These are phyloP conservation scores for Lepilemur ruficaudatus DNA, from an alignment of 2,797 vertebrate genomes.

Conservation along the genomic window DNA sequence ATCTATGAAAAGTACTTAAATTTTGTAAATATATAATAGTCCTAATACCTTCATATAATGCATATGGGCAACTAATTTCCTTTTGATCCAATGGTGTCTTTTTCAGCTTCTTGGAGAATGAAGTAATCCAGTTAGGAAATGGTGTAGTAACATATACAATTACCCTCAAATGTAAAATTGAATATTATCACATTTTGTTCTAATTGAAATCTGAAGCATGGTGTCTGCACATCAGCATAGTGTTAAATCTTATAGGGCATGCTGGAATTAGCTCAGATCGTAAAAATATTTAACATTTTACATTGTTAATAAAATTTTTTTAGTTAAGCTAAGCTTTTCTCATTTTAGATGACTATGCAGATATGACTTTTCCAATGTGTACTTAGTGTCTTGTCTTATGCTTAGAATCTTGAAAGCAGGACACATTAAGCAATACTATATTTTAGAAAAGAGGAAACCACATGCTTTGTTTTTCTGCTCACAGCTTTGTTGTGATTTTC, in stretches of 20 bases:
- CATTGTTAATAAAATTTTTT: constrained; percentile 88
- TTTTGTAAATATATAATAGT: constrained; percentile 86
- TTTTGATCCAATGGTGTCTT: constrained; percentile 80
- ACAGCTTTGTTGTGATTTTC: constrained; percentile 51
- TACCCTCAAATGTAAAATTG: constrained; percentile 79
- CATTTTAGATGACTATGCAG: constrained; percentile 77
- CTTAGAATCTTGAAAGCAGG: constrained; percentile 64
- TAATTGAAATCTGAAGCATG: constrained; percentile 88
- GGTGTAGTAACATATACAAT: constrained; percentile 80
- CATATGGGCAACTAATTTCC: constrained; percentile 80
- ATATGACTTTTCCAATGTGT: constrained; percentile 66
- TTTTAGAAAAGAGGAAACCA: constrained; percentile 62
- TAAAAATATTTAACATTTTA: constrained; percentile 88
- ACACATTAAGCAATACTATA: constrained; percentile 74
- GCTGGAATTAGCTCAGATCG: constrained; percentile 88
- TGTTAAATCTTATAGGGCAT: constrained; percentile 91
- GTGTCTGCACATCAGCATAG: constrained; percentile 88
- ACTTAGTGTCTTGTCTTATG: constrained; percentile 68
- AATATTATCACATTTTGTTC: constrained; percentile 82
- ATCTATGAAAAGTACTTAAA: constrained; percentile 77
- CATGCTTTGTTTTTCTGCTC: constrained; percentile 44
- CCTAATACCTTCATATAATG: constrained; percentile 78
- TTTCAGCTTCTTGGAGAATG: constrained; percentile 81
- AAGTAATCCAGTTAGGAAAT: constrained; percentile 79
- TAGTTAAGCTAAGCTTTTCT: constrained; percentile 84